Evolutionary conservation across 2,113 vertebrate genomes (phyloP), one percentile per base, ranked within the genome.

Genomic region (Nasalis larvatus): DNA sequence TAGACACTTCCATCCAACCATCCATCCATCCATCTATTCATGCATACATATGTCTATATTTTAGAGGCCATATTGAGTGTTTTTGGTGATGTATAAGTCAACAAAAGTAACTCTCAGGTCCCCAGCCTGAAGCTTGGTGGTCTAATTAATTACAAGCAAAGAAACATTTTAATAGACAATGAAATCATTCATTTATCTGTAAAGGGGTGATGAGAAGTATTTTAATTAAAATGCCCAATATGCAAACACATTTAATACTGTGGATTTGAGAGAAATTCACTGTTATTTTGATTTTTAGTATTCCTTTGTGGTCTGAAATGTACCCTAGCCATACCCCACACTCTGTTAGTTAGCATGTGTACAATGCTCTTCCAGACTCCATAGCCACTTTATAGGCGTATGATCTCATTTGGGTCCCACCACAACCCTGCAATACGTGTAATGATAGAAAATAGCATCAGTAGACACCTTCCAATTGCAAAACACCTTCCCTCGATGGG

Each of bases 91-190:
- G 27, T 56, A 30, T 54, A 56, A 69, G 74, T 85, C 74, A 69
- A 69, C 42, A 95, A 76, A 80, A 90, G 68, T 23, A 20, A 37
- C 23, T 85, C 21, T 85, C 47, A 69, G 58, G 66, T 8, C 49
- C 4, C 1, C 27, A 94, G 27, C 30, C n/a, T 81, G 66, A 92
- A 82, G 20, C 23, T 69, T 82, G 89, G 84, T 93, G 85, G 49
- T 77, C 40, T 52, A 69, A 86, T 78, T 92, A 73, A 85, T 94
- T 96, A 54, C 89, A 56, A 93, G 42, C n/a, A 86, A 49, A n/a
- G 89, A 81, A 87, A 87, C 49, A 69, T 86, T 94, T 89, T 76
- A 95, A 85, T 68, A 92, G 63, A 97, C 35, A 94, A 89, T 68
- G 85, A 97, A 86, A 94, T 94, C 13, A 23, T 89, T 94, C 35